Conservation (phyloP, 2,797 vertebrate species). For the Halcyon smyrnensis region DNA sequence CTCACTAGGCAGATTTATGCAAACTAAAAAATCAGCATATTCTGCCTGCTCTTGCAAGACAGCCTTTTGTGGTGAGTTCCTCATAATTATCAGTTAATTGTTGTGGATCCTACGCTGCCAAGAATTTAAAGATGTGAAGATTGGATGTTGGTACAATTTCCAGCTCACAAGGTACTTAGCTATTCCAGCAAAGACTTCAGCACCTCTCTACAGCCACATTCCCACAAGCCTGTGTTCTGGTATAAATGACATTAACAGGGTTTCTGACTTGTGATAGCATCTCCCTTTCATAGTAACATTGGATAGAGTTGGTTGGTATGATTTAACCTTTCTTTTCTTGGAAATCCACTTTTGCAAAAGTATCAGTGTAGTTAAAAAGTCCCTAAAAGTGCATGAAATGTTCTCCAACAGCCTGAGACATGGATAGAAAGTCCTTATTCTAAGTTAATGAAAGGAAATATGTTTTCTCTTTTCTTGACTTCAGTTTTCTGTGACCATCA, state of each 20-base stretch:
- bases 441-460: neutral
- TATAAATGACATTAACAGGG: neutral
- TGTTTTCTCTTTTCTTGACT: neutral
- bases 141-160: neutral
- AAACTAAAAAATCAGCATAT: constrained; percentile 22
- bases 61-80: constrained; percentile 25
- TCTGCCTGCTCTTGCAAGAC: constrained; percentile 41
- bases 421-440: neutral
- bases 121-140: constrained; percentile 19
- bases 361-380: neutral
- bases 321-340: neutral
- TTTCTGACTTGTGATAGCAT: neutral
- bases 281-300: neutral
- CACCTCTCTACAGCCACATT: neutral
- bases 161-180: neutral
- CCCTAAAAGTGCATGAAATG: neutral
- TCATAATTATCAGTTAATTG: constrained; percentile 44
- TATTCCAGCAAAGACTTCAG: neutral
- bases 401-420: neutral
- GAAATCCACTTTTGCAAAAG: neutral
- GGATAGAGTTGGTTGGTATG: neutral
- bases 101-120: neutral
- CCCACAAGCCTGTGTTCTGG: neutral
- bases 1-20: neutral
- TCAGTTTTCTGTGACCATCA: neutral